Conservation (phyloP, 2,113 vertebrate genomes). For the Nanger granti region DNA sequence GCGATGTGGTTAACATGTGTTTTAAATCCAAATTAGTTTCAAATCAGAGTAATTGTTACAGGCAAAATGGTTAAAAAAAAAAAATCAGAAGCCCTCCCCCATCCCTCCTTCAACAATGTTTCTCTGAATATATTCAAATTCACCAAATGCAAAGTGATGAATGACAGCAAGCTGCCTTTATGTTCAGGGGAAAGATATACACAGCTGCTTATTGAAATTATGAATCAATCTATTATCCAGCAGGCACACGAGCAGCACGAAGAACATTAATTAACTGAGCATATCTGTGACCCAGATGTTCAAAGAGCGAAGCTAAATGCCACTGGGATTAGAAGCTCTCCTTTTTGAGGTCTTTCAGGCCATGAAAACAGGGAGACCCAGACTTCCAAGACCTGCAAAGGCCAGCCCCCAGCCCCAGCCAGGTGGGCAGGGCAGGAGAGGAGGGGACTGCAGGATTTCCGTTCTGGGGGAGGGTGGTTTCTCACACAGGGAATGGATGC, state of each 20-base stretch:
- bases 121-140: constrained; percentile 57
- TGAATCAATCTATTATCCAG: constrained; percentile 74
- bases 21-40: constrained; percentile 34
- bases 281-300: constrained; percentile 77
- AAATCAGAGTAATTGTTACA: not conserved
- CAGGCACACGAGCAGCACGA: constrained; percentile 66
- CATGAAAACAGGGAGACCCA: not conserved
- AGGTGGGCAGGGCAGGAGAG: not conserved
- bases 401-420: not conserved
- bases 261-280: constrained; percentile 76
- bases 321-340: constrained; percentile 49
- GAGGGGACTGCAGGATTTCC: not conserved
- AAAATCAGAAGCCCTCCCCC: constrained; percentile 22
- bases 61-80: constrained; percentile 18
- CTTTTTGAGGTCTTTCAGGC: not conserved
- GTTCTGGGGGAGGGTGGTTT: not conserved
- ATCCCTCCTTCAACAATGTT: constrained; percentile 14
- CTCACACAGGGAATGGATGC: not conserved
- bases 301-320: constrained; percentile 62
- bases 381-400: not conserved
- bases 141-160: constrained; percentile 50
- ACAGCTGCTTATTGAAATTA: constrained; percentile 76
- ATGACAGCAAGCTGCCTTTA: constrained; percentile 61
- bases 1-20: not conserved
- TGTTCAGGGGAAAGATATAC: constrained; percentile 65